Evolutionary conservation across 2,113 vertebrate species (phyloP), one percentile per base, ranked within the genome.

Genomic region (Misgurnus mizolepis): DNA sequence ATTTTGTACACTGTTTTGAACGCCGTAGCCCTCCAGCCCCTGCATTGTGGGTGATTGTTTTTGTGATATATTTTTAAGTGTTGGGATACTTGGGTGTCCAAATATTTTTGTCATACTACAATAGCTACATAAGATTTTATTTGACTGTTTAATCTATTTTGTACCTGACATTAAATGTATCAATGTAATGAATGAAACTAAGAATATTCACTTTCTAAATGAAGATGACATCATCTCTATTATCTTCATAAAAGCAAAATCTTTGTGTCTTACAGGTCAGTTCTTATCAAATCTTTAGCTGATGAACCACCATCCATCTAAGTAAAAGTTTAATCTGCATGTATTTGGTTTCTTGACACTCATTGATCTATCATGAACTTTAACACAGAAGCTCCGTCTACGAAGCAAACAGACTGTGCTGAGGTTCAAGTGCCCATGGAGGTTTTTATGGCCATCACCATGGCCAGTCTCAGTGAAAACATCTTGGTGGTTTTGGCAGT

Each of bases 401-500:
- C 11, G 18, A 88, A 90, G 74, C 77, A 73, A 22, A 88, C 92
- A 0, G 96, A 96, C 90, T 99, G 97, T 73, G 88, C 80, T 1
- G 93, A 85, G 55, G 88, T 98, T 0, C 82, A 88, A 15, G 89
- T 99, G 40, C 97, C 98, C 5, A 87, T 94, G 64, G 88, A 94
- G 78, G 85, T 98, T 45, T 98, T 97, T 89, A 94, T 98, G 81
- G 88, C 88, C 3, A 90, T 98, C 34, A 95, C 95, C 45, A 83
- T 91, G 0, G 83, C 93, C 5, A 96, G 96, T 14, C 89, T 98
- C 83, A 81, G 93, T n/a, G 97, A 97, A 89, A 99, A 98, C 82
- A 84, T 98, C 64, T 89, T 98, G 47, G 94, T 99, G 14, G 93
- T 98, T 40, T 73, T 96, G 70, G 95, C 96, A 2, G 92, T 99